These are phyloP conservation scores for Phytoseiulus persimilis DNA, from an alignment of 2,888 invertebrate genomes.

Conservation along the genomic window DNA sequence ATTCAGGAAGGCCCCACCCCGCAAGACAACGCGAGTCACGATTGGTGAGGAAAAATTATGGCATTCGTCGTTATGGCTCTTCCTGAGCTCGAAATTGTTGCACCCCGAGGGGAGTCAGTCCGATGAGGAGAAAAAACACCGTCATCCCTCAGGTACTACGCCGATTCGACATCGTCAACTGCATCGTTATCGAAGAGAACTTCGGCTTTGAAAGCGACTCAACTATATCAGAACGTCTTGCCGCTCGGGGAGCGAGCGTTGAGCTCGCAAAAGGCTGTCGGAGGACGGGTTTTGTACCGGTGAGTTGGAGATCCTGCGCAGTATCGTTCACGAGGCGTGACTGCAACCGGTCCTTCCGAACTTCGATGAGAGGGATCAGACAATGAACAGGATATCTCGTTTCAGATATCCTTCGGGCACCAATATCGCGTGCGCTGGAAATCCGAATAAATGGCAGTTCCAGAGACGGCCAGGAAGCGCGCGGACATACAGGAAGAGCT, in stretches of 20 bases:
- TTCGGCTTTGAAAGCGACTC: neutral
- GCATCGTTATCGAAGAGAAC: neutral
- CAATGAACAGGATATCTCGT: too few species aligned
- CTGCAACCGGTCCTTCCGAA: neutral
- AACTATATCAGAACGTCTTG: constrained; percentile 20
- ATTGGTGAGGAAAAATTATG: neutral
- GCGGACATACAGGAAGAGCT: constrained; percentile 15
- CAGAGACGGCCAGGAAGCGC: constrained; percentile 23
- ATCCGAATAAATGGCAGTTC: neutral
- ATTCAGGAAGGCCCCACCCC: neutral
- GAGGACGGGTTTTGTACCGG: neutral
- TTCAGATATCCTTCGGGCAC: constrained; percentile 22
- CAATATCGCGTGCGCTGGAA: neutral
- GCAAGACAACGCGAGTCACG: neutral
- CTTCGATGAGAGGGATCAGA: neutral
- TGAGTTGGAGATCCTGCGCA: neutral
- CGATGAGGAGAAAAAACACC: too few species aligned
- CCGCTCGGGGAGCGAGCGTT: neutral
- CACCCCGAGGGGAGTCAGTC: too few species aligned
- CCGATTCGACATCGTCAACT: neutral
- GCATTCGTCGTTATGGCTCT: too few species aligned
- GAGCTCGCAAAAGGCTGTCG: neutral
- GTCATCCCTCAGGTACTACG: constrained; percentile 18
- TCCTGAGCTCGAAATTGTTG: too few species aligned
- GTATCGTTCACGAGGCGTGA: neutral